These are phyloP conservation scores for Sebastes miniatus DNA, from an alignment of 2,797 vertebrate genomes.

Conservation along the genomic window DNA sequence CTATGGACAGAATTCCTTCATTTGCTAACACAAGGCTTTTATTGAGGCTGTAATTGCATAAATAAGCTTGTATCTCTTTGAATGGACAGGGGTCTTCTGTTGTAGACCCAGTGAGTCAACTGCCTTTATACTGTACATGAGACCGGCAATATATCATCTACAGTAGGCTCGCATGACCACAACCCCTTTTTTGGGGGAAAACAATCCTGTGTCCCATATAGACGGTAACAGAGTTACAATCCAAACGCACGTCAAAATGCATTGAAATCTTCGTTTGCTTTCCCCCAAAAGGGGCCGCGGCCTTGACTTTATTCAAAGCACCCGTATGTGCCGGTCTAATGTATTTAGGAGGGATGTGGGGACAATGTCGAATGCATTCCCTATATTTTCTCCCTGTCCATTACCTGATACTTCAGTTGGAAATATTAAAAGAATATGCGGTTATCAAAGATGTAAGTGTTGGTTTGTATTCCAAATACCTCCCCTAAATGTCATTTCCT, in stretches of 20 bases:
- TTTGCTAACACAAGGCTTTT: background rate
- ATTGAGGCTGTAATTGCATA: constrained; percentile 7
- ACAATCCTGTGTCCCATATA: no score
- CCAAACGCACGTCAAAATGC: no score
- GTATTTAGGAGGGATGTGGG: background rate
- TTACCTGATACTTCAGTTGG: background rate
- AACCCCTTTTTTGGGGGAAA: no score
- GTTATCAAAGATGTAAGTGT: background rate
- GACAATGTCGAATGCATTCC: background rate
- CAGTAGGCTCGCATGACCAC: no score
- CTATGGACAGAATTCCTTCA: no score
- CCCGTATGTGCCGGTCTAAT: no score
- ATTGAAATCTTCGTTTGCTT: no score
- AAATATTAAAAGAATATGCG: background rate
- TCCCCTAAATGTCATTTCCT: background rate
- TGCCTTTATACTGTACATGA: background rate
- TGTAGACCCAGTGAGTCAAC: constrained; percentile 39
- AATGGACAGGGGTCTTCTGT: constrained; percentile 19
- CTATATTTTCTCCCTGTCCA: background rate
- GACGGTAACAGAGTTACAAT: no score
- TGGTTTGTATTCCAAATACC: background rate
- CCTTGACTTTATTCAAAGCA: no score
- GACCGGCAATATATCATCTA: no score
- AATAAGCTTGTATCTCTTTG: constrained; percentile 18
- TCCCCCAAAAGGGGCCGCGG: no score